A percentile compares a stretch with the other conserved stretches of the same genome.
Conservation (phyloP, 1,140 invertebrate genomes). For the Drosophila miranda region DNA sequence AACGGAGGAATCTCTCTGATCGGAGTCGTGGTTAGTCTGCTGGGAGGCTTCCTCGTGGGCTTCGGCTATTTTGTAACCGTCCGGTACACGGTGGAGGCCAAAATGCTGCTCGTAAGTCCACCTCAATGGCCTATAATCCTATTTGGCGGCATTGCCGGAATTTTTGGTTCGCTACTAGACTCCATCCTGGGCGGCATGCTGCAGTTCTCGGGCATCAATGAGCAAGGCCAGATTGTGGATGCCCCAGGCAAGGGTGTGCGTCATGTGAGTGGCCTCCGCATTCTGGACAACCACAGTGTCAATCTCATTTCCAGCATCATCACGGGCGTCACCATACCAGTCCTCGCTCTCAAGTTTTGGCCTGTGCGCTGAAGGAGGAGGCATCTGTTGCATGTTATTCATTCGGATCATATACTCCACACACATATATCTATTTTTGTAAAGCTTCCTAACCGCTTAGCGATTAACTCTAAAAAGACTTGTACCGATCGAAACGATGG, state of each 20-base stretch:
- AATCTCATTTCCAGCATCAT: slow-evolving; percentile 92
- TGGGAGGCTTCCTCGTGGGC: slow-evolving; percentile 91
- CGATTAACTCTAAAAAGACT: slow-evolving; percentile 34
- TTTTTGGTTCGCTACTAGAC: slow-evolving; percentile 92
- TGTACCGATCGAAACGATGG: slow-evolving; percentile 6
- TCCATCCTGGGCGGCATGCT: slow-evolving; percentile 92
- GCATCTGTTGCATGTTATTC: too few species aligned
- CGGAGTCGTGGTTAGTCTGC: slow-evolving; percentile 88
- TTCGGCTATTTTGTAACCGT: slow-evolving; percentile 88
- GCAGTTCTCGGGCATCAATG: slow-evolving; percentile 92
- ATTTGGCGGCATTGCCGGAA: slow-evolving; percentile 87
- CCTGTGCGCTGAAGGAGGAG: slow-evolving; percentile 67
- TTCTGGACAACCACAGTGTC: slow-evolving; percentile 96
- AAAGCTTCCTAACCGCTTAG: slow-evolving; percentile 40
- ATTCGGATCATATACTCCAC: neutral
- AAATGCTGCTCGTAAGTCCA: slow-evolving; percentile 85
- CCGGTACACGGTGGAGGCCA: slow-evolving; percentile 86
- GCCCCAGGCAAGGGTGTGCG: slow-evolving; percentile 87
- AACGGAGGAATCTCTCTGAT: slow-evolving; percentile 91
- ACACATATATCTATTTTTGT: slow-evolving; percentile 46
- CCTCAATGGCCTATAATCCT: slow-evolving; percentile 92
- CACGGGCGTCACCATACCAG: slow-evolving; percentile 89
- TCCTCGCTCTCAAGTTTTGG: slow-evolving; percentile 88
- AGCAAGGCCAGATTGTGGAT: slow-evolving; percentile 89
- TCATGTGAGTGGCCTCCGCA: slow-evolving; percentile 89